phyloP scores from a whole-genome alignment of 2,797 vertebrate genomes.

The Acanthurus tractus region DNA sequence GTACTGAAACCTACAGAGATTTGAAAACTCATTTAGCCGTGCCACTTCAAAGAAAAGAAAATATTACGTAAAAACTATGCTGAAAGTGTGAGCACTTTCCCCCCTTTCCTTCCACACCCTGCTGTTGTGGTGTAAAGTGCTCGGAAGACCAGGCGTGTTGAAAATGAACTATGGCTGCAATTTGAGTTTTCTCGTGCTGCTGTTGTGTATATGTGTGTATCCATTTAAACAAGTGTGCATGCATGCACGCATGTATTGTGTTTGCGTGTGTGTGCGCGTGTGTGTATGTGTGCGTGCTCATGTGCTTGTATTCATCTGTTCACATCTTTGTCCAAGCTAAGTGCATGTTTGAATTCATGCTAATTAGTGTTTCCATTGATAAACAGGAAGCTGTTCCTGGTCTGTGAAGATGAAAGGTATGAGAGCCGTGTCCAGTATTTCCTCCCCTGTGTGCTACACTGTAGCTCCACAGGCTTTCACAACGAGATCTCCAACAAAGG shows the following conservation, averaged over 20 bases:
- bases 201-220: constrained; percentile 1
- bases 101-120: neutral
- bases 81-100: constrained; percentile 29
- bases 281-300: neutral
- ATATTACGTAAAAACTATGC: constrained; percentile 58
- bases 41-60: constrained; percentile 75
- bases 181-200: constrained; percentile 43
- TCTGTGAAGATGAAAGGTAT: constrained; percentile 77
- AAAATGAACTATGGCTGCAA: constrained; percentile 53
- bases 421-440: constrained; percentile 68
- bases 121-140: constrained; percentile 29
- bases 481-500: constrained; percentile 50
- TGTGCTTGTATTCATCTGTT: constrained; percentile 36
- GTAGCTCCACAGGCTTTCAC: constrained; percentile 50
- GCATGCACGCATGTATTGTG: neutral
- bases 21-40: constrained; percentile 73
- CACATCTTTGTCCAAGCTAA: constrained; percentile 50
- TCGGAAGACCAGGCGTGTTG: constrained; percentile 52
- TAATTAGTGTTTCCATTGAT: constrained; percentile 67
- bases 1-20: constrained; percentile 65
- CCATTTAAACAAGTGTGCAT: neutral
- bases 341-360: constrained; percentile 61
- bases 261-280: neutral
- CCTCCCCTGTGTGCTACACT: constrained; percentile 70
- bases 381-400: constrained; percentile 65